Conservation (phyloP, 2,797 vertebrate genomes). For the Tragelaphus eurycerus region DNA sequence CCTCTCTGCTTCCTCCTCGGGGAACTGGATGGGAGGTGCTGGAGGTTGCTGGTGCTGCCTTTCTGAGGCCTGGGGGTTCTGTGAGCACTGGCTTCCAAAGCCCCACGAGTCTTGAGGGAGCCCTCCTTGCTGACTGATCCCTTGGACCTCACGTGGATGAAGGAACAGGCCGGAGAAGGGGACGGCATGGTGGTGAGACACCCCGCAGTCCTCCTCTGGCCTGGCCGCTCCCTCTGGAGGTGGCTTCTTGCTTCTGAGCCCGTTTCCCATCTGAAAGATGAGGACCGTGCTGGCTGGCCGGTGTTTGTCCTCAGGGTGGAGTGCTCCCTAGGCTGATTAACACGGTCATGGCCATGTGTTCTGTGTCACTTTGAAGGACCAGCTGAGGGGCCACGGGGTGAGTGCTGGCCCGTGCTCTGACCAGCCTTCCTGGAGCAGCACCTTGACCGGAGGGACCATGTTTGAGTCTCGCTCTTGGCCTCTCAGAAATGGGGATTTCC, state of each 20-base stretch:
- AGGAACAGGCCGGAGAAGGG: neutral
- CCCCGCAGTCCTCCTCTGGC: too few relatives aligned
- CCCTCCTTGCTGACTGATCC: neutral
- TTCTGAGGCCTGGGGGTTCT: neutral
- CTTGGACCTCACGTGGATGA: rapidly evolving
- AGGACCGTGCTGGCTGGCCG: neutral
- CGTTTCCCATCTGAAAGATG: neutral
- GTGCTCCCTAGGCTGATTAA: neutral
- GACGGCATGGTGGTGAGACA: neutral
- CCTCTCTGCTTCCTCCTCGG: neutral
- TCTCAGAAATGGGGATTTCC: neutral
- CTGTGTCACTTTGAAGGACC: neutral
- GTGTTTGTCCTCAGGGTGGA: neutral
- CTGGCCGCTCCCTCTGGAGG: too few relatives aligned
- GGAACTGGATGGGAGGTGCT: neutral
- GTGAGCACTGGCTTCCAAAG: neutral
- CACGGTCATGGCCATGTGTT: neutral
- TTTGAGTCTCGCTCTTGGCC: neutral
- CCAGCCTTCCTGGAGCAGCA: neutral
- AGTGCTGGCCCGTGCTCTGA: neutral
- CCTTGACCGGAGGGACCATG: neutral
- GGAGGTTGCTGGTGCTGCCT: neutral
- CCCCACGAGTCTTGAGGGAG: rapidly evolving
- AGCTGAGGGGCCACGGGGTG: neutral
- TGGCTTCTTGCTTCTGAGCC: neutral